Base-by-base conservation (phyloP, 2,888 invertebrate genomes). In the Drosophila subquinaria region DNA sequence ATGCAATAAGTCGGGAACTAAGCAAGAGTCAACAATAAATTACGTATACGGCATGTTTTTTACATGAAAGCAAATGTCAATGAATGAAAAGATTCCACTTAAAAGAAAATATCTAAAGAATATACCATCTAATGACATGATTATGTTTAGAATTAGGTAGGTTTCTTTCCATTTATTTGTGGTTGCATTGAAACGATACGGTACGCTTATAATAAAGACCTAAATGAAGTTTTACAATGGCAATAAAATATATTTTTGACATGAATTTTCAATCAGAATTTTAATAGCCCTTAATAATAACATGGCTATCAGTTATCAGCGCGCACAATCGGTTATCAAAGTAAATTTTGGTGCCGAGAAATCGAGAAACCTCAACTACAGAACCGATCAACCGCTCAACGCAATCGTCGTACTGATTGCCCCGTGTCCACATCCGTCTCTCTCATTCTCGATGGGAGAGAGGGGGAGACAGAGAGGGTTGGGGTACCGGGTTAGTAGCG, bases 251-350 rank as follows among this genome's bases (percentile, higher is more conserved):
- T 89, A 86, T 87, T 89, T 91, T 91, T 91, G 91, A 91, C 91
- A 91, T 81, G 85, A 89, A 90, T 91, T 92, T 92, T 92, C 92
- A 92, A 92, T 92, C 92, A 92, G 92, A 92, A 92, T 92, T 92
- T 91, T 92, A 92, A 92, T 92, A 88, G 84, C 89, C 87, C 86
- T 90, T 90, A 90, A 91, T 91, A 91, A 92, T 90, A 90, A 89
- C 90, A 92, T 90, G 87, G 83, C 91, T 92, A 91, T 91, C 89
- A 89, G 81, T 74, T 86, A 86, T 87, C 90, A 90, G 73, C 73
- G 75, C 75, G 67, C 76, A 89, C 76, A 90, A 89, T 88, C 87
- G 78, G 73, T 88, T 90, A 91, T 91, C 91, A 81, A 79, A 88
- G 82, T 73, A 71, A 85, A 79, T 83, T 82, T 79, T 76, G 77